Percentiles rank a stretch among this genome's conserved stretches.
Conservation (phyloP, 2,113 vertebrate species). For the Ptilonorhynchus violaceus region DNA sequence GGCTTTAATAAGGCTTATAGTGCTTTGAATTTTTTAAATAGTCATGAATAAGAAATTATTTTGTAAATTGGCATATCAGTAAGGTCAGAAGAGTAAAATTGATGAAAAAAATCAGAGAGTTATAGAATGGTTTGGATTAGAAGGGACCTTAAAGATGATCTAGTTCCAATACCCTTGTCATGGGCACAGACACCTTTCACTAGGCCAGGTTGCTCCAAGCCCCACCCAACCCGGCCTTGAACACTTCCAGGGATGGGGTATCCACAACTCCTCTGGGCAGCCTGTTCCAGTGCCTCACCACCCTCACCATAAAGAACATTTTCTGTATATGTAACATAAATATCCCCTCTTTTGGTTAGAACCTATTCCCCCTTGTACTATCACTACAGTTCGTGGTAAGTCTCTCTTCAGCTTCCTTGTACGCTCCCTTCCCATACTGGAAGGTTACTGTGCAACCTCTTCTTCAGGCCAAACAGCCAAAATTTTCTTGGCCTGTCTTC, state of each 20-base stretch:
- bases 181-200: neutral
- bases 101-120: neutral
- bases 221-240: neutral
- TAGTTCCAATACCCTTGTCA: neutral
- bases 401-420: neutral
- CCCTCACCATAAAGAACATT: neutral
- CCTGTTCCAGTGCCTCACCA: neutral
- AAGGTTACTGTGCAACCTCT: neutral
- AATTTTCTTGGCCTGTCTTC: neutral
- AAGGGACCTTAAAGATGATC: neutral
- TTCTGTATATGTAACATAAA: neutral
- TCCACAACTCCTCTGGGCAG: neutral
- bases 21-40: neutral
- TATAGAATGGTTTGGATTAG: neutral
- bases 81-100: neutral
- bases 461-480: neutral
- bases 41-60: neutral
- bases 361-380: neutral
- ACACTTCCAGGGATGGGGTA: neutral
- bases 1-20: neutral
- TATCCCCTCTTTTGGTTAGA: neutral
- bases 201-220: neutral
- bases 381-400: accelerated
- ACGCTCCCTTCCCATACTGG: neutral
- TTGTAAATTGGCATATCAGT: neutral